phyloP scores from a whole-genome alignment of 2,113 vertebrate genomes.

The Channa argus region DNA sequence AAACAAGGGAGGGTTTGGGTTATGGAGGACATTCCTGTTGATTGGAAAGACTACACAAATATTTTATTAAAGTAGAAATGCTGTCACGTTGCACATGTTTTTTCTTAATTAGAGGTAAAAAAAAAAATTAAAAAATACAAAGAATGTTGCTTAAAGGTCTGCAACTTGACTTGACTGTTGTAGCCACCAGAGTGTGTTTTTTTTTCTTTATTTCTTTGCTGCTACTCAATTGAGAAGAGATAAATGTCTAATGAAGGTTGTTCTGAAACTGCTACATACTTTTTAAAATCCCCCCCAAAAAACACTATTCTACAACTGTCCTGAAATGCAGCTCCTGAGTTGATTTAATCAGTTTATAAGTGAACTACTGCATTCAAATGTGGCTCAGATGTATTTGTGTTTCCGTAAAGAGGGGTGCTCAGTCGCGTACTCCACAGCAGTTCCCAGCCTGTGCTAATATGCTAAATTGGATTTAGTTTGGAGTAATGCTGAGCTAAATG shows the following conservation, averaged over 20 bases:
- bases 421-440: too few species aligned
- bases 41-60: conserved; percentile 20
- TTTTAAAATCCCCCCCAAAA: too few species aligned
- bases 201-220: too few species aligned
- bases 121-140: neutral
- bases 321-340: too few species aligned
- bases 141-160: neutral
- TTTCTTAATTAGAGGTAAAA: conserved; percentile 26
- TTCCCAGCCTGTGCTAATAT: neutral
- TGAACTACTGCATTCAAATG: too few species aligned
- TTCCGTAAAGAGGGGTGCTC: too few species aligned
- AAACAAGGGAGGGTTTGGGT: conserved; percentile 32
- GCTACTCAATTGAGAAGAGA: too few species aligned
- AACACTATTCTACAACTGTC: too few species aligned
- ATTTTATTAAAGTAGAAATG: conserved; percentile 32
- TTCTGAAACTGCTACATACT: too few species aligned
- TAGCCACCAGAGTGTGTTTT: neutral
- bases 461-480: conserved; percentile 24
- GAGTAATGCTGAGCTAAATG: conserved; percentile 10
- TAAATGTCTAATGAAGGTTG: too few species aligned
- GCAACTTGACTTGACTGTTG: conserved; percentile 2
- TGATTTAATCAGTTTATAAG: too few species aligned
- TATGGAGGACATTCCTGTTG: conserved; percentile 13
- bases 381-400: too few species aligned
- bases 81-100: conserved; percentile 21